Percentiles rank a stretch among this genome's conserved stretches.
Conservation (phyloP, 2,797 vertebrate species). For the Phataginus tetradactyla region DNA sequence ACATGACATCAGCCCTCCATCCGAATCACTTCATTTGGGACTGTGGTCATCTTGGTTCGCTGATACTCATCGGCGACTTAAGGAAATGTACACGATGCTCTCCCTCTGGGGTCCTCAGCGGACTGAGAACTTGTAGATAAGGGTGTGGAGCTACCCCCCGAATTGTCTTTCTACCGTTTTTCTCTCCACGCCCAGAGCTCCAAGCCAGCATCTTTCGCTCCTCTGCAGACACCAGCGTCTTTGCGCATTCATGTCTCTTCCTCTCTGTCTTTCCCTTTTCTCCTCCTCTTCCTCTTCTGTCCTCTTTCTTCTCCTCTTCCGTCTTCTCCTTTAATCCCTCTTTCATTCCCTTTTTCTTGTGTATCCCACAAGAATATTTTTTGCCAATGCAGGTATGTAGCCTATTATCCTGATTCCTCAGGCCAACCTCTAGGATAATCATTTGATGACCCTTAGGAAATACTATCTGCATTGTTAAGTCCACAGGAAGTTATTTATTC, state of each 20-base stretch:
- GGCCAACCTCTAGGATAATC: neutral
- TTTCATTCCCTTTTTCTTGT: neutral
- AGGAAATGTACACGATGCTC: conserved; percentile 9
- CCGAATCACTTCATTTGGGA: neutral
- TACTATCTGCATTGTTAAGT: neutral
- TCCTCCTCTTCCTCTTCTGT: neutral
- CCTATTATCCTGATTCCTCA: neutral
- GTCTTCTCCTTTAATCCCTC: neutral
- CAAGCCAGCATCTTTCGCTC: neutral
- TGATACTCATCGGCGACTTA: conserved; percentile 22
- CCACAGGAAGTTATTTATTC: neutral
- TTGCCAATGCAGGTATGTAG: neutral
- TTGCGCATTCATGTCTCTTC: neutral
- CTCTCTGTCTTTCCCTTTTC: neutral
- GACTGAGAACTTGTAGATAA: conserved; percentile 21
- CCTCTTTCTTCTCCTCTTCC: neutral
- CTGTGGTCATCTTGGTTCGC: neutral
- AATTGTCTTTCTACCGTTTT: neutral
- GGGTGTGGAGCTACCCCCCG: neutral
- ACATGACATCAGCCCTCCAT: neutral
- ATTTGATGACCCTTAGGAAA: neutral
- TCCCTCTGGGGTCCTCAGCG: neutral
- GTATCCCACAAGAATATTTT: neutral
- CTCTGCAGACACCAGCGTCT: neutral
- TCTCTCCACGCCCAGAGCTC: neutral